A percentile compares a stretch with the other conserved stretches of the same genome.
Evolutionary conservation across 2,888 invertebrate species (phyloP).

Genomic region (Suillia variegata): DNA sequence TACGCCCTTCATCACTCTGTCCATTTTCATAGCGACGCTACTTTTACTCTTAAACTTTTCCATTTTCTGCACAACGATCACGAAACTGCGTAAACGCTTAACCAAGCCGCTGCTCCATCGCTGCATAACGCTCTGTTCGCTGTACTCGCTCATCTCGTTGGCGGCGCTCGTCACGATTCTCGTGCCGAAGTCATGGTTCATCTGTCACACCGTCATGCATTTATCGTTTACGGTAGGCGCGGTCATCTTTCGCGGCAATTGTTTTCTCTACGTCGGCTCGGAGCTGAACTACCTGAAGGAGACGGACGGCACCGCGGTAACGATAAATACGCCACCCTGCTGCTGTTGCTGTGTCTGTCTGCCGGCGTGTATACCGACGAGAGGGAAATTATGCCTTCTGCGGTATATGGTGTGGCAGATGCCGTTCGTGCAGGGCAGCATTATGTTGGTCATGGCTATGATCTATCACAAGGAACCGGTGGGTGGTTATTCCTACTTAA

Average conservation of each 20-base stretch:
- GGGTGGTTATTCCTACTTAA: conserved; percentile 18
- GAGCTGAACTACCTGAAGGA: conserved; percentile 59
- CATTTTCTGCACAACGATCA: conserved; percentile 49
- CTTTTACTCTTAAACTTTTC: conserved; percentile 51
- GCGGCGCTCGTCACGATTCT: conserved; percentile 53
- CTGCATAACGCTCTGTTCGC: conserved; percentile 46
- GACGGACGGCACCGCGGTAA: conserved; percentile 55
- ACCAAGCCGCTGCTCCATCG: conserved; percentile 37
- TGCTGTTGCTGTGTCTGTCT: conserved; percentile 55
- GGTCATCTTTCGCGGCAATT: conserved; percentile 48
- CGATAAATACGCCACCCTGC: conserved; percentile 51
- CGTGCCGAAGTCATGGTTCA: conserved; percentile 53
- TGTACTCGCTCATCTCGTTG: conserved; percentile 55
- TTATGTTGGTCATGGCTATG: conserved; percentile 54
- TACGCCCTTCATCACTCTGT: conserved; percentile 51
- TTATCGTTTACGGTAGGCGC: conserved; percentile 55
- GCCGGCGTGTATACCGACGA: conserved; percentile 47
- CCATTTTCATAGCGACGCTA: conserved; percentile 48
- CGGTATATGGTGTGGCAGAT: conserved; percentile 57
- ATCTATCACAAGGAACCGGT: conserved; percentile 48
- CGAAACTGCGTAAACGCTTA: conserved; percentile 40
- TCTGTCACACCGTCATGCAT: conserved; percentile 58
- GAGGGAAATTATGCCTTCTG: conserved; percentile 44
- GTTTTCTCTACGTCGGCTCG: conserved; percentile 58
- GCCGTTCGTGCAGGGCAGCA: conserved; percentile 54